phyloP scores from a whole-genome alignment of 2,888 invertebrate species.

The Ophraella communa region DNA sequence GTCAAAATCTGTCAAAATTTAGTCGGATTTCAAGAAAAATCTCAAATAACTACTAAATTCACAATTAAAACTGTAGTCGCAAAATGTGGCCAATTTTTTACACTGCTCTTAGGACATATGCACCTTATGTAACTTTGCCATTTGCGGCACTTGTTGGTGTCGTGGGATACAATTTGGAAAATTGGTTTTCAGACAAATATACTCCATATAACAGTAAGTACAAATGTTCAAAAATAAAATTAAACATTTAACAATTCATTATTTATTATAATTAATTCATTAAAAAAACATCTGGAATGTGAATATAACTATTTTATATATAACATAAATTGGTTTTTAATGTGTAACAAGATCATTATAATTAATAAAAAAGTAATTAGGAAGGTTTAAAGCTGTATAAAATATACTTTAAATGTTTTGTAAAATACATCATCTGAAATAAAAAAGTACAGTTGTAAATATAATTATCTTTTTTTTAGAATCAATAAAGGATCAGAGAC shows the following conservation, averaged over 20 bases:
- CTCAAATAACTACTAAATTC: too few species aligned
- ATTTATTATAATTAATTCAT: not conserved
- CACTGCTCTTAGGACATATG: conserved; percentile 73
- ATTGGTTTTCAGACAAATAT: conserved; percentile 73
- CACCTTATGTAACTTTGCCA: conserved; percentile 81
- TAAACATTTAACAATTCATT: not conserved
- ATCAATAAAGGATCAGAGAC: conserved; percentile 75
- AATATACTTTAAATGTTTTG: too few species aligned
- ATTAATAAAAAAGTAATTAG: too few species aligned
- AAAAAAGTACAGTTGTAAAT: not conserved
- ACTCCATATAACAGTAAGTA: conserved; percentile 75
- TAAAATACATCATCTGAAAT: too few species aligned
- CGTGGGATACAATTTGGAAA: conserved; percentile 87
- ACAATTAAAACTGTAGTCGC: conserved; percentile 41
- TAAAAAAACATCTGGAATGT: not conserved
- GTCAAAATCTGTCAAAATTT: too few species aligned
- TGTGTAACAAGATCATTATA: too few species aligned
- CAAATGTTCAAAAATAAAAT: conserved; percentile 16
- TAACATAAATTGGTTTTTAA: not conserved
- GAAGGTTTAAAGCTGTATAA: too few species aligned
- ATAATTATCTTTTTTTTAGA: conserved; percentile 59
- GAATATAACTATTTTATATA: not conserved
- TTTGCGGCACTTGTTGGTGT: conserved; percentile 82
- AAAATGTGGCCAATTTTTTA: conserved; percentile 78
- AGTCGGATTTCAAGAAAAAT: too few species aligned